Conservation (phyloP, 2,797 vertebrate genomes). For the Megaceryle alcyon region DNA sequence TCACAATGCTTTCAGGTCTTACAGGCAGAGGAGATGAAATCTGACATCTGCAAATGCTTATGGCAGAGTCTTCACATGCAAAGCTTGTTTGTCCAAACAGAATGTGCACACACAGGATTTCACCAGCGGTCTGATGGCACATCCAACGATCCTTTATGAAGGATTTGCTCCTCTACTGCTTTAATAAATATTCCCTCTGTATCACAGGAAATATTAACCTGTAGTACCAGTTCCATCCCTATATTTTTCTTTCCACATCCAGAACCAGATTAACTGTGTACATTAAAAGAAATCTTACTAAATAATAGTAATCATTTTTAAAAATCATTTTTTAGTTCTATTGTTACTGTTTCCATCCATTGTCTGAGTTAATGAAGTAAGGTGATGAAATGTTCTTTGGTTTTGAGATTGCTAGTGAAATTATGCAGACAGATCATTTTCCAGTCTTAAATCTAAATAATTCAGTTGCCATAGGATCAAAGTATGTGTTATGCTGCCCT, state of each 20-base stretch:
- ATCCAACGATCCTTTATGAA: neutral
- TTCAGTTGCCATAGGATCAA: constrained; percentile 62
- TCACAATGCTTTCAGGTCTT: neutral
- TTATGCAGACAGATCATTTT: constrained; percentile 38
- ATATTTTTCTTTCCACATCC: neutral
- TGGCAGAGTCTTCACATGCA: neutral
- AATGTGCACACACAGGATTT: neutral
- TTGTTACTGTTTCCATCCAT: neutral
- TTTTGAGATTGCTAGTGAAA: constrained; percentile 3
- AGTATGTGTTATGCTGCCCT: neutral
- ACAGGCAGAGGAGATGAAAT: neutral
- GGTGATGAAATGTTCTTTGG: neutral
- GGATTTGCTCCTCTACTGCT: neutral
- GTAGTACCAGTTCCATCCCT: neutral
- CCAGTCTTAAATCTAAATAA: constrained; percentile 40
- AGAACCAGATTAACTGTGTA: neutral
- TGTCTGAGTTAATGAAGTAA: neutral
- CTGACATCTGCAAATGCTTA: neutral
- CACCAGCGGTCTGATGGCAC: neutral
- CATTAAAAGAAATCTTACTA: neutral
- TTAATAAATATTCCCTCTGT: neutral
- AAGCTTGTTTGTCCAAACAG: neutral
- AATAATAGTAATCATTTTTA: neutral
- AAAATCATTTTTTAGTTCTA: neutral
- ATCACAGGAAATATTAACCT: neutral